Percentiles rank a stretch among this genome's conserved stretches.
phyloP scores from a whole-genome alignment of 2,113 vertebrate species.

The Tupaia tana region DNA sequence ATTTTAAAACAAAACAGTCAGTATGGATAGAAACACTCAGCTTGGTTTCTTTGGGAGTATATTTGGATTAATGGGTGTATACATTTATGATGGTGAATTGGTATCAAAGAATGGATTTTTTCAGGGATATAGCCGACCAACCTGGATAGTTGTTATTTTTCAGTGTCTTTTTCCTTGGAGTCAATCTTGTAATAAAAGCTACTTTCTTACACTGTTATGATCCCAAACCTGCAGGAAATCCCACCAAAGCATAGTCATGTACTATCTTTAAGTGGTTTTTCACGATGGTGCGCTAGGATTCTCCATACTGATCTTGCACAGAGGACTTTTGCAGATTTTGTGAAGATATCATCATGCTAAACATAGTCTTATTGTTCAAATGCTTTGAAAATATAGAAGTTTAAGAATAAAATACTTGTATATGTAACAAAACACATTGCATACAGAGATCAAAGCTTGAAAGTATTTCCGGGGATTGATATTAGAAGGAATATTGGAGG shows the following conservation, averaged over 20 bases:
- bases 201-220: conserved; percentile 98
- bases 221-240: conserved; percentile 92
- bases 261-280: conserved; percentile 73
- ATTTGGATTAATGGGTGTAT: conserved; percentile 95
- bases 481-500: conserved; percentile 74
- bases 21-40: conserved; percentile 99
- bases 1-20: conserved; percentile 97
- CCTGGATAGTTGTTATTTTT: conserved; percentile 95
- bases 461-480: conserved; percentile 78
- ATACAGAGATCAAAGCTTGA: conserved; percentile 84
- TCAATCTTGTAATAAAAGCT: conserved; percentile 94
- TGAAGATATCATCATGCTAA: conserved; percentile 75
- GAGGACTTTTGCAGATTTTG: conserved; percentile 71
- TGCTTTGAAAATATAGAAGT: conserved; percentile 58
- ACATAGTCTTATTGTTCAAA: conserved; percentile 53
- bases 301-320: conserved; percentile 60
- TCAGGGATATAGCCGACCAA: conserved; percentile 96
- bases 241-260: conserved; percentile 91
- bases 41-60: conserved; percentile 96
- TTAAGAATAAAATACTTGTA: conserved; percentile 42
- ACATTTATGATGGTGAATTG: conserved; percentile 94
- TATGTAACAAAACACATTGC: conserved; percentile 68
- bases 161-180: conserved; percentile 97
- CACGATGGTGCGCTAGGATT: conserved; percentile 55
- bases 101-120: conserved; percentile 95